A percentile compares a stretch with the other conserved stretches of the same genome.
These are phyloP conservation scores for Lacerta agilis DNA, from an alignment of 2,797 vertebrate genomes.

Conservation along the genomic window DNA sequence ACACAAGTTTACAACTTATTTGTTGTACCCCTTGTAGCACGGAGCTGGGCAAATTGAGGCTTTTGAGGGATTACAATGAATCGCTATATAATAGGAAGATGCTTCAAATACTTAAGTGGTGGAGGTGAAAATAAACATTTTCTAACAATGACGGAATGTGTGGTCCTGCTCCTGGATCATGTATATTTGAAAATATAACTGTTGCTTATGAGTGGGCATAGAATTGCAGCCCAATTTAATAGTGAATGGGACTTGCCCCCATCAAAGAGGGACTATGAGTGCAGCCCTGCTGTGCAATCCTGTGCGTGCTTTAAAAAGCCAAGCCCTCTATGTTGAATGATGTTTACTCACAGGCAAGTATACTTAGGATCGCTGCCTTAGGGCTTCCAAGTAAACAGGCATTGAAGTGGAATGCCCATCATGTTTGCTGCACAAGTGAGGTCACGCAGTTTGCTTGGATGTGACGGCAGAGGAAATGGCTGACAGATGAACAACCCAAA, in stretches of 20 bases:
- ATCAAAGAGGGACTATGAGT: not conserved
- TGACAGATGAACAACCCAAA: not conserved
- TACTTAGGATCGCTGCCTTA: not conserved
- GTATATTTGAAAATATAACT: no score
- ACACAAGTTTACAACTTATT: not conserved
- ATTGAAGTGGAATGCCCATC: not conserved
- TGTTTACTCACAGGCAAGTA: not conserved
- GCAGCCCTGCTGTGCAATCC: not conserved
- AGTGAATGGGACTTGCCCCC: not conserved
- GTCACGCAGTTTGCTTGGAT: not conserved
- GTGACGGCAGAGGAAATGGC: conserved; percentile 14
- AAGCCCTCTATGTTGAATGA: not conserved
- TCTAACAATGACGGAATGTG: no score
- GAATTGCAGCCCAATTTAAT: not conserved
- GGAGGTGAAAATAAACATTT: not conserved
- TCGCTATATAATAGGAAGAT: not conserved
- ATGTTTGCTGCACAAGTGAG: not conserved
- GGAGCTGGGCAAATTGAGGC: not conserved
- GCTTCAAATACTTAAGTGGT: not conserved
- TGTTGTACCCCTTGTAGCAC: not conserved
- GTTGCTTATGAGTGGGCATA: no score
- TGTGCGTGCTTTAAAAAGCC: not conserved
- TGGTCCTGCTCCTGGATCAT: no score
- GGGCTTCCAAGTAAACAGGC: not conserved
- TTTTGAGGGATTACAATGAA: no score